Evolutionary conservation across 2,797 vertebrate genomes (phyloP).

Genomic region (Triplophysa bombifrons): DNA sequence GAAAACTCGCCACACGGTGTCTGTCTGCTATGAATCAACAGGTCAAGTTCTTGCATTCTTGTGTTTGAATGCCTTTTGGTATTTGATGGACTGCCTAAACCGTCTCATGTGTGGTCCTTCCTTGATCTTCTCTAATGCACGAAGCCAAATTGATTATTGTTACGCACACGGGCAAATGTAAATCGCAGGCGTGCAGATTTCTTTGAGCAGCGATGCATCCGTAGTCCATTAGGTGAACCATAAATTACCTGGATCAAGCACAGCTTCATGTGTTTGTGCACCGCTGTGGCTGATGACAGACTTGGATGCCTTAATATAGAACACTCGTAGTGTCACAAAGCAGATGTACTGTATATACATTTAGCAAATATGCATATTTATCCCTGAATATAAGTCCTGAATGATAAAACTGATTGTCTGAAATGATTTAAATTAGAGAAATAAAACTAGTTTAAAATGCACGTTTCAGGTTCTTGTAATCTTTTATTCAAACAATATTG

Average conservation of each 20-base stretch:
- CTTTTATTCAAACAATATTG: too few species aligned
- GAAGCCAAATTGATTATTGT: slow-evolving; percentile 45
- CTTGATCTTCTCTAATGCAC: slow-evolving; percentile 48
- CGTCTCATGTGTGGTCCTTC: slow-evolving; percentile 24
- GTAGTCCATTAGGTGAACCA: slow-evolving; percentile 33
- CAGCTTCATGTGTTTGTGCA: background rate
- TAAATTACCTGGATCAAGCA: slow-evolving; percentile 30
- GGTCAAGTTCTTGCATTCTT: background rate
- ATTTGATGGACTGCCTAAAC: background rate
- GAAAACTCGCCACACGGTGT: background rate
- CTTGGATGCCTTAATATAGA: slow-evolving; percentile 30
- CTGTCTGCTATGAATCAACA: background rate
- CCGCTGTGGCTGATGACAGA: background rate
- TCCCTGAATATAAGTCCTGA: background rate
- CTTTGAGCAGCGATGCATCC: background rate
- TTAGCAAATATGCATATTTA: too few species aligned
- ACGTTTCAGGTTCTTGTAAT: too few species aligned
- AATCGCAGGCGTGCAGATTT: slow-evolving; percentile 35
- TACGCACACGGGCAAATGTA: slow-evolving; percentile 1
- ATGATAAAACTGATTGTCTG: background rate
- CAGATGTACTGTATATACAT: too few species aligned
- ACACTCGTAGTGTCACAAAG: background rate
- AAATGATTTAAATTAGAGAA: too few species aligned
- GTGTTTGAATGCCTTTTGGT: slow-evolving; percentile 4
- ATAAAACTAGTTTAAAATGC: too few species aligned